A percentile compares a stretch with the other conserved stretches of the same genome.
Evolutionary conservation across 2,888 invertebrate genomes (phyloP).

Genomic region (Scaptomyza flava): DNA sequence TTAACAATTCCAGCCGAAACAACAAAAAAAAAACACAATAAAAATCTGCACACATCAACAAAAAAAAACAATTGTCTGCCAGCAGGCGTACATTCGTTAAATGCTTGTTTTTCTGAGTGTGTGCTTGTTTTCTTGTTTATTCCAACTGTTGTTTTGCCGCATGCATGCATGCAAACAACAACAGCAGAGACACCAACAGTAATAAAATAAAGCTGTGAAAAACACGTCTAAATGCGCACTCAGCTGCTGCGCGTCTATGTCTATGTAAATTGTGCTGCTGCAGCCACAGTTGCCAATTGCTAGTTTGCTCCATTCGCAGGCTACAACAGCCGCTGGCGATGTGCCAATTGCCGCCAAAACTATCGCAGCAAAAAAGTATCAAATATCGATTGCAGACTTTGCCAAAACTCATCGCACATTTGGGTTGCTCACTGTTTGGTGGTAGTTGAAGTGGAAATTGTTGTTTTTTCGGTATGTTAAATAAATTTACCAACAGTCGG

Average conservation of each 20-base stretch:
- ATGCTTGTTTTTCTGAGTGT: not conserved
- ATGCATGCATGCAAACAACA: slow-evolving; percentile 11
- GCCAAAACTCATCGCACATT: not conserved
- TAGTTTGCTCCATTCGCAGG: slow-evolving; percentile 26
- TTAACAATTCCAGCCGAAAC: not conserved
- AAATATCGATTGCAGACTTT: slow-evolving; percentile 18
- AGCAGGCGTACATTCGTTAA: slow-evolving; percentile 31
- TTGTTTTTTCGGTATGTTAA: no score
- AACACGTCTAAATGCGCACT: slow-evolving; percentile 69
- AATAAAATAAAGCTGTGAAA: slow-evolving; percentile 3
- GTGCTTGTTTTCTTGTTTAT: slow-evolving; percentile 29
- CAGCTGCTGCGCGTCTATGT: slow-evolving; percentile 67
- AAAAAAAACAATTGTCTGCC: slow-evolving; percentile 38
- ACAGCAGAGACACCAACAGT: not conserved
- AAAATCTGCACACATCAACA: not conserved
- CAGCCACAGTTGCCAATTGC: slow-evolving; percentile 33
- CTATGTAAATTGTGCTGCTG: slow-evolving; percentile 42
- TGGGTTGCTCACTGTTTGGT: no score
- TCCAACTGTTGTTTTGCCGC: slow-evolving; percentile 43
- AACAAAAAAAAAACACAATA: not conserved
- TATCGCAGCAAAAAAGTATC: slow-evolving; percentile 20
- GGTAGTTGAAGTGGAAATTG: no score
- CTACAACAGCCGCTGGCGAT: slow-evolving; percentile 40
- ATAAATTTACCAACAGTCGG: no score
- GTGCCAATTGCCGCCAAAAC: slow-evolving; percentile 14